Evolutionary conservation across 1,140 invertebrate species (phyloP), one percentile per base, ranked within the genome.

Genomic region (Drosophila ogumai): DNA sequence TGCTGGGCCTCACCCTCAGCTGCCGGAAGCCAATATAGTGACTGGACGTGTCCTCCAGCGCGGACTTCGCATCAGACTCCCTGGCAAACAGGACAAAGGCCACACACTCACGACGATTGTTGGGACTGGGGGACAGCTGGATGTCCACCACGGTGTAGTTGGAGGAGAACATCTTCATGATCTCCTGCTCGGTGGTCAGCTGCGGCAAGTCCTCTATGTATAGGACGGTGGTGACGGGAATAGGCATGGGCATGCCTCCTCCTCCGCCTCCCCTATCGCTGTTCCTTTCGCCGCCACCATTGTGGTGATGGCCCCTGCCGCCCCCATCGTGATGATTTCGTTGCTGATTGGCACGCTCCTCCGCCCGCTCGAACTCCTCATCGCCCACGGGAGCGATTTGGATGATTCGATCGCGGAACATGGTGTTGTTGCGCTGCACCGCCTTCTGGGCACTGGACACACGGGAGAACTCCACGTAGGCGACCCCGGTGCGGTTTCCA

Each of bases 401-500:
- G 6, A 92, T 66, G 2, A 68, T 31, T n/a, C 94, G 94, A n/a
- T 94, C 94, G 60, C 95, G 94, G 3, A 96, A 91, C 47, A 93
- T 88, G 28, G 94, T 93, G 5, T 94, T 94, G 87, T 95, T 94
- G 28, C 93, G 93, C 34, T 94, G 92, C 6, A 98, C 82, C 0
- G 97, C 97, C 46, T 96, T 94, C 32, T 95, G 94, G 58, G 96
- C 96, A 43, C 95, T 95, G 19, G 94, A 95, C 1, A 93, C 88
- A 65, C 95, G 94, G 6, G 93, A 94, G 90, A 98, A 98, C 77
- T 95, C 95, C 2, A 98, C 94, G 84, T 95, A 97, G 10, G 96
- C 97, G 25, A 96, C 95, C 1, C 97, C 97, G 0, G 95, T 96
- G 10, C 96, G 94, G 31, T 95, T 95, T 1, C 98, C 97, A 73